Conservation (phyloP, 2,113 vertebrate species). For the Gymnarchus niloticus region DNA sequence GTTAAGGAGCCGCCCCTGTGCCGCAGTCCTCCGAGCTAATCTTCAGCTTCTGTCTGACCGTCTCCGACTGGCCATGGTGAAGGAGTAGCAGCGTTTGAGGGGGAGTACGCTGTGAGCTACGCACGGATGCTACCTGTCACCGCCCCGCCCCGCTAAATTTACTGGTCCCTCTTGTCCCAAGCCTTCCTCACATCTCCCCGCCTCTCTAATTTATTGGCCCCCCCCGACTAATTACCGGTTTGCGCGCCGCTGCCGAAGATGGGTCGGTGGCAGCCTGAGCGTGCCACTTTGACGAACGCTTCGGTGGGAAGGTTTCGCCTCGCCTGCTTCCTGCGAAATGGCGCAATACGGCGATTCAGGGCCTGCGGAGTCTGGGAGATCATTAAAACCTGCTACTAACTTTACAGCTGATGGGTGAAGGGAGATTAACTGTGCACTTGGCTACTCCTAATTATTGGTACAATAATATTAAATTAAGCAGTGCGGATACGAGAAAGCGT, state of each 20-base stretch:
- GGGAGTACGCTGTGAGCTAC: not conserved
- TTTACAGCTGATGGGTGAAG: not conserved
- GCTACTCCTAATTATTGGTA: not conserved
- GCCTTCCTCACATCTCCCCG: not conserved
- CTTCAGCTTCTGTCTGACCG: too few species aligned
- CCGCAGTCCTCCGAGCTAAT: too few species aligned
- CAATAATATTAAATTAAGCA: not conserved
- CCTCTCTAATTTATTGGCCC: not conserved
- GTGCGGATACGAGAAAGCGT: not conserved
- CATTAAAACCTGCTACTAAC: not conserved
- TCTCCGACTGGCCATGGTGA: too few species aligned
- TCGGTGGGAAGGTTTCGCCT: not conserved
- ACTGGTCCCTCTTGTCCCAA: too few species aligned
- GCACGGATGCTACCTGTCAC: not conserved
- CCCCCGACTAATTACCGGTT: not conserved
- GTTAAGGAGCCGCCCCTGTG: too few species aligned
- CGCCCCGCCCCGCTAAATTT: too few species aligned
- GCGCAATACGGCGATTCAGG: not conserved
- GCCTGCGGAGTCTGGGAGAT: not conserved
- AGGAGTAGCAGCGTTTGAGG: too few species aligned
- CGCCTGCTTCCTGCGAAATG: not conserved
- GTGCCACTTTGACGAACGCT: not conserved
- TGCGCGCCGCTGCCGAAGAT: not conserved
- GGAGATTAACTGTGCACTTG: not conserved
- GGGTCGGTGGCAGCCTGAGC: not conserved